These are phyloP conservation scores for Epizoanthus illoricatus DNA, from an alignment of 92 coral and sea anemone genomes.

Conservation along the genomic window DNA sequence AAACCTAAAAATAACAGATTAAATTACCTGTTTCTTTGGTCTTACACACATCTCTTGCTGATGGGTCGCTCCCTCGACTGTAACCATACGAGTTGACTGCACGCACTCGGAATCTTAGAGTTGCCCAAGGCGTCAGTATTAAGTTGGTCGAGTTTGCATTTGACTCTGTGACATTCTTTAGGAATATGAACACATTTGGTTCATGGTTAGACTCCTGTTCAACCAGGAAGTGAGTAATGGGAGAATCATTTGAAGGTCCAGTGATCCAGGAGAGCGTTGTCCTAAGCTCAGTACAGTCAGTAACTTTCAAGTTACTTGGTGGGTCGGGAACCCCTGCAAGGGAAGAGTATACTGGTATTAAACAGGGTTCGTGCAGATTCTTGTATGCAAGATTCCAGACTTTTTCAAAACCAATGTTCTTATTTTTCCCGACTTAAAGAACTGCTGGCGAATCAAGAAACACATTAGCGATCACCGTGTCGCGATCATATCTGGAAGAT, in stretches of 20 bases:
- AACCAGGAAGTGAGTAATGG: conserved; percentile 71
- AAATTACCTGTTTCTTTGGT: conserved; percentile 54
- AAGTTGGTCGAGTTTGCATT: conserved; percentile 26
- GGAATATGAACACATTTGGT: conserved; percentile 42
- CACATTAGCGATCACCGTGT: no score
- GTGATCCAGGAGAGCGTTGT: conserved; percentile 72
- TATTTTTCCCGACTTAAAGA: no score
- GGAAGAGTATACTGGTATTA: no score
- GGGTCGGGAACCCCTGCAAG: conserved; percentile 62
- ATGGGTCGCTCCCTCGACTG: conserved; percentile 76
- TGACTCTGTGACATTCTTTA: conserved; percentile 54
- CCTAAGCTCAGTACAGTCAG: conserved; percentile 45
- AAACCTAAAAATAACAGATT: no score
- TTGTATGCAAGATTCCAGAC: no score
- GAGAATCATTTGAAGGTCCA: conserved; percentile 51
- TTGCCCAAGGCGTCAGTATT: conserved; percentile 68
- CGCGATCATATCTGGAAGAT: no score
- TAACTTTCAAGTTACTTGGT: conserved; percentile 45
- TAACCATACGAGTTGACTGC: conserved; percentile 76
- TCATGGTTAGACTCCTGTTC: conserved; percentile 62
- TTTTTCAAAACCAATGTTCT: no score
- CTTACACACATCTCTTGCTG: conserved; percentile 54
- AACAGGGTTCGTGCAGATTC: no score
- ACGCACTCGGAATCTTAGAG: conserved; percentile 72
- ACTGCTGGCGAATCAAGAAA: no score